Evolutionary conservation across 2,113 vertebrate genomes (phyloP), one percentile per base, ranked within the genome.

Genomic region (Toxotes jaculatrix): DNA sequence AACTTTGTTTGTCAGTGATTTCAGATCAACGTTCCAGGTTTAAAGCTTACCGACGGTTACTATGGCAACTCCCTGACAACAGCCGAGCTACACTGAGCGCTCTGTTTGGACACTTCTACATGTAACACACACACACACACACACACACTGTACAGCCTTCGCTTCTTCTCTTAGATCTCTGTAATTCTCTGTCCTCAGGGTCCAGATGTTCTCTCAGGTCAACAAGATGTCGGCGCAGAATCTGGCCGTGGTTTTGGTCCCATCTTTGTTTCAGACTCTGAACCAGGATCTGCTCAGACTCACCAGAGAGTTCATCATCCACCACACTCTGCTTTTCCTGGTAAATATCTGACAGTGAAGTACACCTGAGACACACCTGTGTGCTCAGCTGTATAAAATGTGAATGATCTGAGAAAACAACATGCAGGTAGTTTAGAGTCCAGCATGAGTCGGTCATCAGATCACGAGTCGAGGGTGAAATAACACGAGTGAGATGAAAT

Each of bases 141-240:
- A 32, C 43, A 49, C 43, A 47, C 32, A n/a, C 3, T 21, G 13
- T 7, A 19, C 7, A 27, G 27, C 27, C 27, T 27, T 27, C 27
- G 27, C 27, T 27, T 27, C 27, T 27, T 27, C 27, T 27, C 27
- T 27, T 27, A 27, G 27, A 27, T 27, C 27, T 27, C 27, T 27
- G 27, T 16, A 38, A 21, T 40, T 63, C 23, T 21, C 36, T 64
- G 14, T 72, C 61, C 38, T 3, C 86, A 96, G 95, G 65, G 86
- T 96, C 31, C 95, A 96, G 91, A 27, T 91, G 23, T 94, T 93
- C 83, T 95, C 94, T 55, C 80, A 86, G 68, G 87, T 89, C 14
- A 96, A 96, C 87, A 92, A 75, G 73, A 96, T 96, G 95, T 94
- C 94, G 0, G 93, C 93, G 19, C 91, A 95, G 0, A 96, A 95